Base-by-base conservation (phyloP, 2,797 vertebrate species). In the Sebastes glaucus region DNA sequence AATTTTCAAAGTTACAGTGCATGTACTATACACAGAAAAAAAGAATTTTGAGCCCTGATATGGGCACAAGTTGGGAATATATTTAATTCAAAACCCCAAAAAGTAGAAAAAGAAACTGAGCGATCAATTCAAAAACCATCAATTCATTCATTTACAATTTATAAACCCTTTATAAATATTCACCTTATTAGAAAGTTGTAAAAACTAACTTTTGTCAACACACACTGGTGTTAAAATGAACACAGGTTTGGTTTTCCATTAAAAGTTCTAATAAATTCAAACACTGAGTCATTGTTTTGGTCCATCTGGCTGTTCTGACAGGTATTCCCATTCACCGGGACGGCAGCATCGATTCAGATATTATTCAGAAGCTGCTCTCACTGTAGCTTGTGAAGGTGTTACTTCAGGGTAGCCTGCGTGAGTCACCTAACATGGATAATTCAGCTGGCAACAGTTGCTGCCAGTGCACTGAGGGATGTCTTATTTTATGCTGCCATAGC, bases 401-500 rank as follows among this genome's bases (percentile, higher is more conserved):
- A 33, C 83, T 52, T 74, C 38, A 33, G 83, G 85, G 75, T 55
- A 74, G 82, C 60, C 74, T 72, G 68, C 32, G 3, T 86, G 83
- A 87, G 73, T 82, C 85, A 81, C 83, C 83, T 56, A 57, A 80
- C 88, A 90, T 89, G 69, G 91, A 89, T 91, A 87, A 93, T 86
- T 90, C 84, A 93, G 77, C 71, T 56, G 28, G 79, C 69, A 86
- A 88, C 88, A 85, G 87, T 87, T 88, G 83, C 80, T 42, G 4
- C 80, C 28, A 2, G 67, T 27, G 4, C 83, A 46, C 71, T 27
- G 46, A 81, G 89, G 85, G 83, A 55, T 7, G 60, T 86, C 86
- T 86, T 90, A 83, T 88, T 91, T 87, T 78, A 89, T 88, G 83
- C 82, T 83, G 72, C 57, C 42, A 4, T 20, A 79, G 89, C 90